Percentiles rank a stretch among this genome's conserved stretches.
phyloP scores from a whole-genome alignment of 2,113 vertebrate species.

The Cephalopholis sonnerati region DNA sequence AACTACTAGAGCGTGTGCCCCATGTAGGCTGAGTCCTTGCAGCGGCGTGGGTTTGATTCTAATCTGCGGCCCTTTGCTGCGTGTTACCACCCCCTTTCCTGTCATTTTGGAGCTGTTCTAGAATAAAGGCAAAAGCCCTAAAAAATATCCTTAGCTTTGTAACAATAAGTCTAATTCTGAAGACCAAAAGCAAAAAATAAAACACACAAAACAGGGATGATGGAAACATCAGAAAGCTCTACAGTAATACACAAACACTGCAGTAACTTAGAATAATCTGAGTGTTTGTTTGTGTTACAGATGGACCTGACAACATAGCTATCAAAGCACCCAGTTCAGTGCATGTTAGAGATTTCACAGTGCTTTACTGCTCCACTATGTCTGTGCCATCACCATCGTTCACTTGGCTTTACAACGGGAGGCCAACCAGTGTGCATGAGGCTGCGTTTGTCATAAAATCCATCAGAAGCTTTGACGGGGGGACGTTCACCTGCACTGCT shows the following conservation, averaged over 20 bases:
- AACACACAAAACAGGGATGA: background rate
- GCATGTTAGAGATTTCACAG: conserved; percentile 20
- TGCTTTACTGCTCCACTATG: conserved; percentile 50
- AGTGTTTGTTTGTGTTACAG: conserved; percentile 30
- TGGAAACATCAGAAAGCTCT: background rate
- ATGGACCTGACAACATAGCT: conserved; percentile 50
- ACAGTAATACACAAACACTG: background rate
- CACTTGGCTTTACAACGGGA: conserved; percentile 48
- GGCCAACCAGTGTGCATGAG: background rate
- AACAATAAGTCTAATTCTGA: background rate
- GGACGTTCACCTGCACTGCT: conserved; percentile 58
- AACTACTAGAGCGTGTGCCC: too few relatives aligned
- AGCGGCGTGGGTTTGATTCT: too few relatives aligned
- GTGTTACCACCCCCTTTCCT: too few relatives aligned
- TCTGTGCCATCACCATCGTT: conserved; percentile 45
- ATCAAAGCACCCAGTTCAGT: conserved; percentile 41
- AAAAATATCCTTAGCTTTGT: background rate
- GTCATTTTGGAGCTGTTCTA: too few relatives aligned
- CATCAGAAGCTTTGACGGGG: conserved; percentile 21
- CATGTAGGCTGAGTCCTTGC: too few relatives aligned
- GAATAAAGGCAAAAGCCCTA: too few relatives aligned
- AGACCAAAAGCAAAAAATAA: background rate
- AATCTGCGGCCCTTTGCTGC: too few relatives aligned
- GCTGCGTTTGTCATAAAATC: conserved; percentile 26
- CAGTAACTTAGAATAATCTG: background rate